Percentiles rank a stretch among this genome's conserved stretches.
These are phyloP conservation scores for Recurvirostra avosetta DNA, from an alignment of 2,113 vertebrate genomes.

Conservation along the genomic window DNA sequence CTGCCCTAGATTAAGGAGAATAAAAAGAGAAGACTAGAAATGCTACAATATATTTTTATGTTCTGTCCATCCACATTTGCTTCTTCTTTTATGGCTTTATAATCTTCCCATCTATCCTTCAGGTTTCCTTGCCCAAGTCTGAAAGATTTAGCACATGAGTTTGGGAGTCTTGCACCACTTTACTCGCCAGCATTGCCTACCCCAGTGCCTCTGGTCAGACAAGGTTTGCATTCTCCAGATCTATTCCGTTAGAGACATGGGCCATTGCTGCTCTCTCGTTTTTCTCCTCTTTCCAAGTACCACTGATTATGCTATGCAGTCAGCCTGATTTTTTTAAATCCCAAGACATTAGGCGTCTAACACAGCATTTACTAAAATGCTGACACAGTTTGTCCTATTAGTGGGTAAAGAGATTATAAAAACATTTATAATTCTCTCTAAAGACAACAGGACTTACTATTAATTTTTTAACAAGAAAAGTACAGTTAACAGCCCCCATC, in stretches of 20 bases:
- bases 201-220: accelerated
- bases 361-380: neutral
- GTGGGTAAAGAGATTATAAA: neutral
- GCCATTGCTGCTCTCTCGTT: neutral
- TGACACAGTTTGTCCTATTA: neutral
- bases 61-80: neutral
- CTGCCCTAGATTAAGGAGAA: neutral
- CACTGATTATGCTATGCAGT: neutral
- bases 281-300: neutral
- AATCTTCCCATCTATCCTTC: neutral
- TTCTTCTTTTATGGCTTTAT: neutral
- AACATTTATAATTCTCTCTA: neutral
- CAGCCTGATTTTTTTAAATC: neutral
- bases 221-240: neutral
- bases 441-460: neutral
- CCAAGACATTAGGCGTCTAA: neutral
- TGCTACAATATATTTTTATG: neutral
- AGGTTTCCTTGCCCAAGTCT: neutral
- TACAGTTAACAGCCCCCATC: neutral
- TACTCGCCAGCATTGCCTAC: neutral
- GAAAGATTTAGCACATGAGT: neutral
- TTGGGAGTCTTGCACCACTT: neutral
- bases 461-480: neutral
- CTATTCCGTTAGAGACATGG: neutral
- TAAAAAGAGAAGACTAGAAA: neutral